These are phyloP conservation scores for Lithosia quadra DNA, from an alignment of 2,888 invertebrate genomes.

Conservation along the genomic window DNA sequence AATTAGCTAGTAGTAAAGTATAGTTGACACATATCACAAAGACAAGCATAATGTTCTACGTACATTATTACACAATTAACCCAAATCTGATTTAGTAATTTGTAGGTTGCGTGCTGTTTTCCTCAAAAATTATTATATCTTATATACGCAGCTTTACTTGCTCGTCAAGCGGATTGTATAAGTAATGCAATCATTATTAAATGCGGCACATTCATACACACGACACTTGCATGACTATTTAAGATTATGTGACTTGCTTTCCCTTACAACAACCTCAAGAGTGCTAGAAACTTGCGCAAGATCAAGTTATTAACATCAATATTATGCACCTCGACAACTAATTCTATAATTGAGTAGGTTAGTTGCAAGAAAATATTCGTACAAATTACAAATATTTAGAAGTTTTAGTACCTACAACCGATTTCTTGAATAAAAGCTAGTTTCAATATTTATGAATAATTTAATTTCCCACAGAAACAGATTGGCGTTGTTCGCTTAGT, in stretches of 20 bases:
- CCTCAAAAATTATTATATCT: constrained; percentile 43
- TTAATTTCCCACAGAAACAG: too few relatives aligned
- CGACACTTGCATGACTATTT: background rate
- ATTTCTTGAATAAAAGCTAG: too few relatives aligned
- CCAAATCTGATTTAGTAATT: background rate
- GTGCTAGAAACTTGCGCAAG: background rate
- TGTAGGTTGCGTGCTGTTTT: background rate
- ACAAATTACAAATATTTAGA: background rate
- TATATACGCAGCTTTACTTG: constrained; percentile 53
- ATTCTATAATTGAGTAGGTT: background rate
- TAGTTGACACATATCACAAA: too few relatives aligned
- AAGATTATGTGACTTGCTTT: constrained; percentile 8
- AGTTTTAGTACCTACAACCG: background rate
- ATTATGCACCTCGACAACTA: background rate
- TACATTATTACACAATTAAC: background rate
- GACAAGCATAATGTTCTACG: too few relatives aligned
- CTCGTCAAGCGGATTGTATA: constrained; percentile 16
- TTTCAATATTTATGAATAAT: too few relatives aligned
- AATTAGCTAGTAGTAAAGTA: too few relatives aligned
- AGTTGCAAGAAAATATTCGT: background rate
- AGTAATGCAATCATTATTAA: constrained; percentile 26
- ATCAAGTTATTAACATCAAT: background rate
- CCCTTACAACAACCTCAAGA: background rate
- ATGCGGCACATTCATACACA: background rate
- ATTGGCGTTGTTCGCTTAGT: too few relatives aligned